These are phyloP conservation scores for Antitype chi DNA, from an alignment of 2,888 invertebrate species.

Conservation along the genomic window DNA sequence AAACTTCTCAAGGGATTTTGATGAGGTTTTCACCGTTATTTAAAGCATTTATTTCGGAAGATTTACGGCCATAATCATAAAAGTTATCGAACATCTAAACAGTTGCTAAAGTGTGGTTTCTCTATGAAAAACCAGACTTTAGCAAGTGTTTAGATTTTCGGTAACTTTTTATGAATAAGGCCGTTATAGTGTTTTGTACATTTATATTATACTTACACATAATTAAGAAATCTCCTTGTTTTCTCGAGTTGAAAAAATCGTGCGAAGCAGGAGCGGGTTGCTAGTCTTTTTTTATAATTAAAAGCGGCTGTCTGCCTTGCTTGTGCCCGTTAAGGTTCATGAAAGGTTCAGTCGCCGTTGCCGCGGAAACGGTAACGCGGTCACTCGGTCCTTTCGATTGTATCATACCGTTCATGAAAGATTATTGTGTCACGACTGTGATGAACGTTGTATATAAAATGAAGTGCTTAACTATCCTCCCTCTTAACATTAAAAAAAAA, in stretches of 20 bases:
- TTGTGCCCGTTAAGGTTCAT: slow-evolving; percentile 38
- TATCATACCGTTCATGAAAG: slow-evolving; percentile 27
- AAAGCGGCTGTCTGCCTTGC: neutral
- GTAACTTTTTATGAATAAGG: too few relatives aligned
- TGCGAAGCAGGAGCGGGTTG: neutral
- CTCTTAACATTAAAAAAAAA: neutral
- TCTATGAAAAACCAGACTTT: too few relatives aligned
- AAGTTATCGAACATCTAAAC: too few relatives aligned
- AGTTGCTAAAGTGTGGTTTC: too few relatives aligned
- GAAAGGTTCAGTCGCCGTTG: slow-evolving; percentile 67
- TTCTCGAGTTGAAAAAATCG: neutral
- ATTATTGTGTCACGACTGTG: neutral
- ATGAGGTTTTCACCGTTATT: neutral
- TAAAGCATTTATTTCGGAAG: neutral
- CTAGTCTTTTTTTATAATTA: neutral
- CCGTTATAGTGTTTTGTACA: too few relatives aligned
- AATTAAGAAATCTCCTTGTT: neutral
- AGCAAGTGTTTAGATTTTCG: too few relatives aligned
- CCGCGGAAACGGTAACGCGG: slow-evolving; percentile 70
- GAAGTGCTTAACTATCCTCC: too few relatives aligned
- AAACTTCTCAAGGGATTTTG: neutral
- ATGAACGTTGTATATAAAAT: neutral
- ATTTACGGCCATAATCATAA: too few relatives aligned
- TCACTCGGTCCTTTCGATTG: slow-evolving; percentile 55
- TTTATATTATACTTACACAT: neutral